A percentile compares a stretch with the other conserved stretches of the same genome.
Evolutionary conservation across 2,113 vertebrate species (phyloP).

Genomic region (Scytalopus superciliaris): DNA sequence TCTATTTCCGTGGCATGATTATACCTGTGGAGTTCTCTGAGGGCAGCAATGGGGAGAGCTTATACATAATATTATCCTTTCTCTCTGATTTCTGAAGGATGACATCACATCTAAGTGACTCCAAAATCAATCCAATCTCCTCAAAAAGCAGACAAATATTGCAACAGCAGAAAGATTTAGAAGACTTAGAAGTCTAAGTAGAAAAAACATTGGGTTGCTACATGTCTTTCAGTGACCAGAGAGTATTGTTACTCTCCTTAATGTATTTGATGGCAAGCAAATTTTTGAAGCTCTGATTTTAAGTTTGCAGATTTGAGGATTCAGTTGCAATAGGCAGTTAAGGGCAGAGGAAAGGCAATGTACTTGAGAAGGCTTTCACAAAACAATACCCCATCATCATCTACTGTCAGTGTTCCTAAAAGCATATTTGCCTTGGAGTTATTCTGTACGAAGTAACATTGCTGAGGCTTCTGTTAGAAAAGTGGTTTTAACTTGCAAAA

Average conservation of each 20-base stretch:
- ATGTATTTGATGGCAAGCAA: not conserved
- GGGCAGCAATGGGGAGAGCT: not conserved
- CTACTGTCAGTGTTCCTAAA: not conserved
- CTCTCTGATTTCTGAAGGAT: not conserved
- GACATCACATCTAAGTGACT: not conserved
- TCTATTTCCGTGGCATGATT: not conserved
- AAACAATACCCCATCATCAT: not conserved
- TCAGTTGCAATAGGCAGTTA: not conserved
- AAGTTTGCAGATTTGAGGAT: not conserved
- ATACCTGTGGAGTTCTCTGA: not conserved
- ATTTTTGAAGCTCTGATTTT: not conserved
- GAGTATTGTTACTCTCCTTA: not conserved
- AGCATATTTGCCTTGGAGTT: not conserved
- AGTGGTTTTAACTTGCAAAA: not conserved
- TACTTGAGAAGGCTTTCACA: not conserved
- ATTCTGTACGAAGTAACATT: not conserved
- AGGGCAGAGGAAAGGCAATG: not conserved
- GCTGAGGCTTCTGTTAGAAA: not conserved
- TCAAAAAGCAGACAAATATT: not conserved
- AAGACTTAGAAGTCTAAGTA: not conserved
- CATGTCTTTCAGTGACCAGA: not conserved
- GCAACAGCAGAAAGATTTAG: not conserved
- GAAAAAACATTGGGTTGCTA: not conserved
- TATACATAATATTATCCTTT: not conserved
- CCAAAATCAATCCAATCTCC: not conserved